Base-by-base conservation (phyloP, 1,140 invertebrate genomes). In the Ephestia elutella region DNA sequence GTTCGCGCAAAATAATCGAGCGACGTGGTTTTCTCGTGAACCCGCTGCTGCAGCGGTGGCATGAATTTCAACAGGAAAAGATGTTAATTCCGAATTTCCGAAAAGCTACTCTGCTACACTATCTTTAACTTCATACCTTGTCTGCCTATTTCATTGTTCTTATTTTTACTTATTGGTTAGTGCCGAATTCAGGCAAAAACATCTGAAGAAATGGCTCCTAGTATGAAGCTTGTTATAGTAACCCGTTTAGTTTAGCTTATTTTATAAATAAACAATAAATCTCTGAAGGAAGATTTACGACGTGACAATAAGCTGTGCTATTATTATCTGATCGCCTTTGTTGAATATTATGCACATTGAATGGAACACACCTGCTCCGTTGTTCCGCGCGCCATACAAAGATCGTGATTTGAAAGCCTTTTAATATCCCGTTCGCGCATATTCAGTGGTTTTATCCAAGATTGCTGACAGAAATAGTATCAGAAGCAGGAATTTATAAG, bases 1-100 rank as follows among this genome's bases (percentile, higher is more conserved):
- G 70, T 68, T 67, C 63, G 67, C 64, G 67, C 65, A 65, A 67
- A 70, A 49, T 55, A 62, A 69, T 66, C 61, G 54, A 54, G 51
- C 48, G 59, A 35, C 20, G 20, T 8, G 19, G 21, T 2, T 9
- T 21, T 32, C 30, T 32, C 30, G 30, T 10, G 11, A 32, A 32
- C 0, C 19, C 13, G 19, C 49, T 20, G 50, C 8, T 8, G 20
- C 21, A 20, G 49, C 32, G 55, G 35, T 28, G 30, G 54, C 56
- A 50, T 21, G 25, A 28, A 57, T 59, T 64, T 59, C 51, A 56
- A 69, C 63, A 63, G 59, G 56, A 65, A 65, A 65, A 58, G 58
- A 63, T 59, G 64, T 68, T 68, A 58, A 48, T 65, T 63, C 17
- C 44, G 53, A 10, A 58, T 32, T 65, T 63, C 17, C 44, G 53